Evolutionary conservation across 2,797 vertebrate genomes (phyloP).

Genomic region (Gastrophryne carolinensis): DNA sequence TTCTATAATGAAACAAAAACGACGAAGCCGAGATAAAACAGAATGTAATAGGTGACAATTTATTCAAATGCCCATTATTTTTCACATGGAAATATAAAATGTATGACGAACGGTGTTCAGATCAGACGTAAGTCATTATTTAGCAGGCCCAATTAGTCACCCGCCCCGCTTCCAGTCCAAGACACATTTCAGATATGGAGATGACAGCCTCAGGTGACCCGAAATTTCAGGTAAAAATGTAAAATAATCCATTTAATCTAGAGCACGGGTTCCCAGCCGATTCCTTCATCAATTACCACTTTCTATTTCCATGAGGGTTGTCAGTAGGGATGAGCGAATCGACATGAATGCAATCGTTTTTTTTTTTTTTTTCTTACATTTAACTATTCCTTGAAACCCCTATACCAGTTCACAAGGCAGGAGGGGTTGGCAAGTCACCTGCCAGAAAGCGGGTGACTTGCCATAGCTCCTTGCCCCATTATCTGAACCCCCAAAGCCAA

Average conservation of each 20-base stretch:
- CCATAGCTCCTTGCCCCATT: too few species aligned
- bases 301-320: too few species aligned
- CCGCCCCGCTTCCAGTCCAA: background rate
- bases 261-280: too few species aligned
- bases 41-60: constrained; percentile 35
- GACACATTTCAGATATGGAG: background rate
- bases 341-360: too few species aligned
- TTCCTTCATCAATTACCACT: too few species aligned
- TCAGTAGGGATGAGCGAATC: too few species aligned
- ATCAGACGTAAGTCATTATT: constrained; percentile 17
- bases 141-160: constrained; percentile 4
- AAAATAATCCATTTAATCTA: background rate
- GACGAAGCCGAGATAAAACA: constrained; percentile 25
- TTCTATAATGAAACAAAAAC: constrained; percentile 28
- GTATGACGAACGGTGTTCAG: background rate
- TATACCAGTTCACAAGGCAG: too few species aligned
- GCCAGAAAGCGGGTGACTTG: too few species aligned
- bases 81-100: background rate
- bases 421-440: too few species aligned
- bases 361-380: too few species aligned
- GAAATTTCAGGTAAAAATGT: background rate
- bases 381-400: too few species aligned
- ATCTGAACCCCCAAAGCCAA: too few species aligned
- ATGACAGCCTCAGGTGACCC: background rate
- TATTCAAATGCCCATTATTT: constrained; percentile 1